phyloP scores from a whole-genome alignment of 2,113 vertebrate genomes.

The Phyllostomus discolor region DNA sequence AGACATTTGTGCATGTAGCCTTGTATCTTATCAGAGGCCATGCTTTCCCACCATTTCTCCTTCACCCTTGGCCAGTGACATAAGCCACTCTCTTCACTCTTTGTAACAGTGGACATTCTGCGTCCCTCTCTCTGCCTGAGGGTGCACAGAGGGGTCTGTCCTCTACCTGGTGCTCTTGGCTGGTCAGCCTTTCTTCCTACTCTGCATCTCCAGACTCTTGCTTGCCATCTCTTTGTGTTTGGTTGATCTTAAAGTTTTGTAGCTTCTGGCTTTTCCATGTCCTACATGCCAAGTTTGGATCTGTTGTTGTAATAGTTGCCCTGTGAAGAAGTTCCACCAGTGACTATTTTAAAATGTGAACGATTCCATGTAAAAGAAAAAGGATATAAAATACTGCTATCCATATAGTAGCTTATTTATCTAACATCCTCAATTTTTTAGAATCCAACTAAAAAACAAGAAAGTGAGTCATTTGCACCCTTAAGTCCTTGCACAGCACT shows the following conservation, averaged over 20 bases:
- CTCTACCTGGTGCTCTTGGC: not conserved
- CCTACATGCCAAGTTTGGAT: not conserved
- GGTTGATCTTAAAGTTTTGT: conserved; percentile 12
- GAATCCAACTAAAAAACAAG: not conserved
- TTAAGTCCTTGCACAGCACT: not conserved
- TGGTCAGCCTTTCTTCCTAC: not conserved
- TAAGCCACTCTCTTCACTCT: not conserved
- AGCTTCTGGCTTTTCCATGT: not conserved
- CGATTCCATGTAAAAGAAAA: not conserved
- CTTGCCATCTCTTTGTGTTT: not conserved
- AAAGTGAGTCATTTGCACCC: not conserved
- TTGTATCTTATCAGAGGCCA: not conserved
- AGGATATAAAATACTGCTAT: not conserved
- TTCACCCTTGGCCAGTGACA: not conserved
- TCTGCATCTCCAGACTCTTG: conserved; percentile 8
- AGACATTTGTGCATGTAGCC: not conserved
- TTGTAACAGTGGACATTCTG: not conserved
- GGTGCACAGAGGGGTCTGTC: not conserved
- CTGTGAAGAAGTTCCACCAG: not conserved
- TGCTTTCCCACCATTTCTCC: not conserved
- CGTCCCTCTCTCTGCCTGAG: not conserved
- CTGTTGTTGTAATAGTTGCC: not conserved
- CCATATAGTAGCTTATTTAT: not conserved
- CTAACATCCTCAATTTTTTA: not conserved
- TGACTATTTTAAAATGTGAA: conserved; percentile 35